phyloP scores from a whole-genome alignment of 1,140 invertebrate species.

The Drosophila chauvacae region DNA sequence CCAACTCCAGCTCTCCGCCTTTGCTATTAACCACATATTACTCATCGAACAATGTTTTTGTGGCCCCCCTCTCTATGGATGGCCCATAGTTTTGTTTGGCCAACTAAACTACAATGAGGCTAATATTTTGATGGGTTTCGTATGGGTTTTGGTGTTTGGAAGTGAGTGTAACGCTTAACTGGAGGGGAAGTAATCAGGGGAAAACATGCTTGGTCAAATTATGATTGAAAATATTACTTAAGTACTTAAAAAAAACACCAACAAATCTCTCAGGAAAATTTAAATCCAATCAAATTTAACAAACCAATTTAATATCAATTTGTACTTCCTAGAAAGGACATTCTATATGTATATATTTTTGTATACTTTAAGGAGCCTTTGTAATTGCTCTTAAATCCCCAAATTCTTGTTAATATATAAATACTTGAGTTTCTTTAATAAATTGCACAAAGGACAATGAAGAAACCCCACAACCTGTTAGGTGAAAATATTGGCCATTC shows the following conservation, averaged over 20 bases:
- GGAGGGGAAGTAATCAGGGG: background rate
- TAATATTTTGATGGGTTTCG: conserved; percentile 45
- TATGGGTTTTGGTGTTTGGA: conserved; percentile 1
- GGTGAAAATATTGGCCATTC: conserved; percentile 7
- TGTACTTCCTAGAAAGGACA: background rate
- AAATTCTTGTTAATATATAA: background rate
- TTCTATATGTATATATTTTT: background rate
- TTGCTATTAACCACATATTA: conserved; percentile 76
- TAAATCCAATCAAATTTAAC: too few relatives aligned
- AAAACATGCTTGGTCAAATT: background rate
- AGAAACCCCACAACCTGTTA: conserved; percentile 9
- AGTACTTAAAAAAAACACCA: background rate
- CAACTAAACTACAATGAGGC: conserved; percentile 40
- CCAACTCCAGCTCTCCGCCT: conserved; percentile 13
- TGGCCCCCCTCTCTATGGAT: conserved; percentile 35
- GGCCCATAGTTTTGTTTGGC: conserved; percentile 53
- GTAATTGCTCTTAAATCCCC: background rate
- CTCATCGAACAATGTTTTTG: conserved; percentile 76
- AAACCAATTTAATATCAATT: too few relatives aligned
- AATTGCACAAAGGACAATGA: background rate
- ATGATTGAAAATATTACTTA: too few relatives aligned
- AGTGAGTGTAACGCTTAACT: background rate
- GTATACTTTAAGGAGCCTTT: background rate
- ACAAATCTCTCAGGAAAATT: too few relatives aligned
- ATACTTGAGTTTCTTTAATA: background rate